phyloP scores from a whole-genome alignment of 2,888 invertebrate species.

The Clostera curtula region DNA sequence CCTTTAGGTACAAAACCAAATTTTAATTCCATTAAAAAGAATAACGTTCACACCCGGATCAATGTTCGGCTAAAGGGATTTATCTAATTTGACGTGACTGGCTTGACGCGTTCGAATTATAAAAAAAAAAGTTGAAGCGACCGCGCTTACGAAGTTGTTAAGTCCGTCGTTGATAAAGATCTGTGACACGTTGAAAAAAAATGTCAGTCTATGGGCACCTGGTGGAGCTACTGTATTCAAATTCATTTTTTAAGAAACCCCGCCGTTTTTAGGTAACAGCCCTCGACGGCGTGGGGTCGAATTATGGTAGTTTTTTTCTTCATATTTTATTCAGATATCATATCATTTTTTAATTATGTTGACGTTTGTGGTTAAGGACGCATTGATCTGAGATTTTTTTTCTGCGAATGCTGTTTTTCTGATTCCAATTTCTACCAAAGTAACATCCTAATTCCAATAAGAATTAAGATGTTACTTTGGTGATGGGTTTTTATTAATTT shows the following conservation, averaged over 20 bases:
- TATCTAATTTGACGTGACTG: slow-evolving; percentile 68
- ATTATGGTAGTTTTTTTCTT: slow-evolving; percentile 34
- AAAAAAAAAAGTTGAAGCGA: slow-evolving; percentile 55
- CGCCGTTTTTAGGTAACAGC: slow-evolving; percentile 52
- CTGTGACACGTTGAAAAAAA: slow-evolving; percentile 63
- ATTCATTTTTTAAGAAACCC: slow-evolving; percentile 45
- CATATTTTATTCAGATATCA: slow-evolving; percentile 39
- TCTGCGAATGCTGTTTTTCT: too few species aligned
- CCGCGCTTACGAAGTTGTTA: slow-evolving; percentile 64
- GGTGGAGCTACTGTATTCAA: slow-evolving; percentile 67
- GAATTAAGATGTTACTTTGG: too few species aligned
- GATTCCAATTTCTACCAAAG: too few species aligned
- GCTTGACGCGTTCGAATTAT: slow-evolving; percentile 50
- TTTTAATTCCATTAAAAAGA: slow-evolving; percentile 15
- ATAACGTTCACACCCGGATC: slow-evolving; percentile 43
- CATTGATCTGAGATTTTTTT: too few species aligned
- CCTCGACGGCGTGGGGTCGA: slow-evolving; percentile 55
- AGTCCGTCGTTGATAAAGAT: slow-evolving; percentile 68
- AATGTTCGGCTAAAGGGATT: slow-evolving; percentile 58
- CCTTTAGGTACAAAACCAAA: slow-evolving; percentile 13
- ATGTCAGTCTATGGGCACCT: slow-evolving; percentile 37
- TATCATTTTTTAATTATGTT: slow-evolving; percentile 39
- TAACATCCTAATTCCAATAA: too few species aligned
- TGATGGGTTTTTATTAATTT: too few species aligned
- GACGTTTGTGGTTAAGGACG: slow-evolving; percentile 34